Percentiles rank a stretch among this genome's conserved stretches.
phyloP scores from a whole-genome alignment of 2,888 invertebrate species.

The Acleris cristana region DNA sequence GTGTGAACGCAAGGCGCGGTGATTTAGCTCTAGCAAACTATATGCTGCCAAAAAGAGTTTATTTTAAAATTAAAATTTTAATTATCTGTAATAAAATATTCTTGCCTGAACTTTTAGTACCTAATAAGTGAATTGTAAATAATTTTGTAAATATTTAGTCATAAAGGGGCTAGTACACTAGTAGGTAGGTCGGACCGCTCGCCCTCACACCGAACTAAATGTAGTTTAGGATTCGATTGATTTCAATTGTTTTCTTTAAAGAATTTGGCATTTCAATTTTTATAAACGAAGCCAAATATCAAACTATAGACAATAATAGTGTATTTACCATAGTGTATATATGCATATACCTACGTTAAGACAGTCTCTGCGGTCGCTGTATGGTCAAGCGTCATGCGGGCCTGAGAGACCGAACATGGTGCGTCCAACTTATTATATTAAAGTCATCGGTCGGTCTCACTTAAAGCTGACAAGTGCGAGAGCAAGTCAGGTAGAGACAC shows the following conservation, averaged over 20 bases:
- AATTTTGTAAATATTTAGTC: slow-evolving; percentile 31
- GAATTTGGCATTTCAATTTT: slow-evolving; percentile 5
- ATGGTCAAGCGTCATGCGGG: no score
- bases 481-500: no score
- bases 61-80: background rate
- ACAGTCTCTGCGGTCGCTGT: background rate
- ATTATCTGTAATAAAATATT: slow-evolving; percentile 1
- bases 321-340: slow-evolving; percentile 39
- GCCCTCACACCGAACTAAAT: background rate
- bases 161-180: slow-evolving; percentile 3
- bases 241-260: background rate
- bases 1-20: no score
- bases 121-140: slow-evolving; percentile 30
- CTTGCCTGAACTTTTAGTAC: slow-evolving; percentile 33
- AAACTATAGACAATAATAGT: slow-evolving; percentile 61
- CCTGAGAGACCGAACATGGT: no score
- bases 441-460: no score
- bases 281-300: slow-evolving; percentile 46
- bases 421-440: no score
- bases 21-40: background rate
- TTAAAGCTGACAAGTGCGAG: no score
- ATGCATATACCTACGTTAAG: slow-evolving; percentile 4
- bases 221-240: background rate
- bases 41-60: background rate
- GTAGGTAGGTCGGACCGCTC: background rate